Evolutionary conservation across 2,888 invertebrate genomes (phyloP).

Genomic region (Drosophila anceps): DNA sequence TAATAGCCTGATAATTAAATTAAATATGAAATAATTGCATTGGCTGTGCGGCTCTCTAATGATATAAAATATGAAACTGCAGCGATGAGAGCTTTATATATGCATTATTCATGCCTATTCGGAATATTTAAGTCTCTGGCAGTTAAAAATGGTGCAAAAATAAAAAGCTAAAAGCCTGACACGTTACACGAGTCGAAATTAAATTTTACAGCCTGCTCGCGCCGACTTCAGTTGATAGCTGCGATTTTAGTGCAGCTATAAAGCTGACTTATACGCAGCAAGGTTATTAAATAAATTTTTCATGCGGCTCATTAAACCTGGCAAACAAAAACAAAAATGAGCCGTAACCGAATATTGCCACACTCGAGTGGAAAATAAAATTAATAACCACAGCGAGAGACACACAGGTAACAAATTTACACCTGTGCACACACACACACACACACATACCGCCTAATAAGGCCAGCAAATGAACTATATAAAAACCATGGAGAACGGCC

Average conservation of each 20-base stretch:
- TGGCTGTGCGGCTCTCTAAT: neutral
- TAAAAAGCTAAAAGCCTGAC: neutral
- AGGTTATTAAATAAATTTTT: constrained; percentile 77
- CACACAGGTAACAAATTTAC: constrained; percentile 37
- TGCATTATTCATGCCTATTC: constrained; percentile 8
- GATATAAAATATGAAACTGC: neutral
- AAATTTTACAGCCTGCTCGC: neutral
- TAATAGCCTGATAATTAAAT: neutral
- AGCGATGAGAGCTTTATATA: neutral
- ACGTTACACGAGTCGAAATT: neutral
- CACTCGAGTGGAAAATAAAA: constrained; percentile 57
- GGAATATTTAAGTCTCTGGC: constrained; percentile 3
- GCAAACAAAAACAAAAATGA: constrained; percentile 24
- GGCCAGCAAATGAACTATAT: constrained; percentile 22
- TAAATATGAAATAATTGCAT: constrained; percentile 8
- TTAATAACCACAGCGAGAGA: constrained; percentile 42
- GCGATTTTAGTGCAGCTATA: constrained; percentile 51
- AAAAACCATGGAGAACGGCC: constrained; percentile 14
- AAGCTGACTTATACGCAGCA: constrained; percentile 54
- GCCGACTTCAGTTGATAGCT: constrained; percentile 14
- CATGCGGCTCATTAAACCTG: constrained; percentile 69
- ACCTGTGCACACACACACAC: constrained; percentile 27
- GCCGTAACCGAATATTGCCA: constrained; percentile 12
- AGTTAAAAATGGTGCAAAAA: neutral
- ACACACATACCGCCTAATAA: constrained; percentile 15